phyloP scores from a whole-genome alignment of 1,140 invertebrate genomes.

The Drosophila kikkawai region DNA sequence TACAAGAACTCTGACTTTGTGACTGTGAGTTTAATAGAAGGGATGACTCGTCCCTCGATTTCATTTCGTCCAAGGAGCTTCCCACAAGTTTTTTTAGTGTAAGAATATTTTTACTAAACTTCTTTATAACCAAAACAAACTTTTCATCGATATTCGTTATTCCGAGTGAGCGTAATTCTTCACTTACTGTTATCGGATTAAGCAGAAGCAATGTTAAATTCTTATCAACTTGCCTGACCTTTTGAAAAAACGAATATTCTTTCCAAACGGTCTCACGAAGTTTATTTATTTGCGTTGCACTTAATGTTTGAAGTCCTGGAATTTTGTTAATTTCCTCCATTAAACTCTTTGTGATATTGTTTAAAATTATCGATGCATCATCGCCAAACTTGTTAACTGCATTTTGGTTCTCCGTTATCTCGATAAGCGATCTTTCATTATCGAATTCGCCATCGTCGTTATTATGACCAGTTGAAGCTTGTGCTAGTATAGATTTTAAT shows the following conservation, averaged over 20 bases:
- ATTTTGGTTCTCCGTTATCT: conserved; percentile 11
- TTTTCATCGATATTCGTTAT: conserved; percentile 46
- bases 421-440: background rate
- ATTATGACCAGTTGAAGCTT: conserved; percentile 41
- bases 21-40: background rate
- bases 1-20: background rate
- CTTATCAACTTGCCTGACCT: conserved; percentile 76
- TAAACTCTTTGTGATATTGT: conserved; percentile 67
- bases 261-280: conserved; percentile 59
- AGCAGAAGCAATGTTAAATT: conserved; percentile 74
- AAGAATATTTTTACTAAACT: conserved; percentile 77
- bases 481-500: conserved; percentile 67
- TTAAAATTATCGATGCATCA: conserved; percentile 38
- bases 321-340: conserved; percentile 81
- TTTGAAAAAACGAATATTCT: conserved; percentile 75
- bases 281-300: conserved; percentile 53
- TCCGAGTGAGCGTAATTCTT: conserved; percentile 49
- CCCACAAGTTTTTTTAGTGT: conserved; percentile 80
- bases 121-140: conserved; percentile 74
- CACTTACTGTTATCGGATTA: conserved; percentile 73
- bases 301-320: conserved; percentile 66
- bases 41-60: background rate
- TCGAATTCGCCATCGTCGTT: background rate
- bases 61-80: conserved; percentile 65
- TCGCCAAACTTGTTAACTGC: conserved; percentile 19